phyloP scores from a whole-genome alignment of 2,888 invertebrate species.

The Rotaria sp. region DNA sequence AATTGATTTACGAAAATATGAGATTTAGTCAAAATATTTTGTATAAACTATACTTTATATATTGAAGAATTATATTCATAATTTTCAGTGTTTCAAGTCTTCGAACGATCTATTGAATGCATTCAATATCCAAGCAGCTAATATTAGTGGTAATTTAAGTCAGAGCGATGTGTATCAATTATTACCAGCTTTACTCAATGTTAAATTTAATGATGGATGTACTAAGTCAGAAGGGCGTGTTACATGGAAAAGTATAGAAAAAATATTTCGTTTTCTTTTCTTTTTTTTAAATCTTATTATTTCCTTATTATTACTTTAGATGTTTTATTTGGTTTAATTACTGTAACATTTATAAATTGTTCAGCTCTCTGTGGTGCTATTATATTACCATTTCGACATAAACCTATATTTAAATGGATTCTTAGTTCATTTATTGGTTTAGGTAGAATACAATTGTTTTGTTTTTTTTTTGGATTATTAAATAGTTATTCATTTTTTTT shows the following conservation, averaged over 20 bases:
- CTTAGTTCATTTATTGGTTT: slow-evolving; percentile 11
- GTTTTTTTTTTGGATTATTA: too few relatives aligned
- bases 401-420: background rate
- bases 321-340: slow-evolving; percentile 25
- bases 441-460: background rate
- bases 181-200: background rate
- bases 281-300: too few relatives aligned
- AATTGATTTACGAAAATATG: too few relatives aligned
- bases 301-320: slow-evolving; percentile 26
- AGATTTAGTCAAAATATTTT: too few relatives aligned
- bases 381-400: slow-evolving; percentile 38
- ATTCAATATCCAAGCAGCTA: background rate
- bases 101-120: background rate
- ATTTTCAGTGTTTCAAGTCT: background rate
- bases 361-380: slow-evolving; percentile 38
- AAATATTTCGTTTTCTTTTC: background rate
- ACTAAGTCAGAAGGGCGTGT: background rate
- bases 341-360: slow-evolving; percentile 30
- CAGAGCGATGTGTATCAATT: background rate
- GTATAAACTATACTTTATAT: too few relatives aligned
- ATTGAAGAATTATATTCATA: too few relatives aligned
- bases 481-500: background rate
- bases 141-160: background rate
- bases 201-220: slow-evolving; percentile 9
- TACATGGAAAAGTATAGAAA: background rate